Base-by-base conservation (phyloP, 2,888 invertebrate genomes). In the Xylophagus ater region DNA sequence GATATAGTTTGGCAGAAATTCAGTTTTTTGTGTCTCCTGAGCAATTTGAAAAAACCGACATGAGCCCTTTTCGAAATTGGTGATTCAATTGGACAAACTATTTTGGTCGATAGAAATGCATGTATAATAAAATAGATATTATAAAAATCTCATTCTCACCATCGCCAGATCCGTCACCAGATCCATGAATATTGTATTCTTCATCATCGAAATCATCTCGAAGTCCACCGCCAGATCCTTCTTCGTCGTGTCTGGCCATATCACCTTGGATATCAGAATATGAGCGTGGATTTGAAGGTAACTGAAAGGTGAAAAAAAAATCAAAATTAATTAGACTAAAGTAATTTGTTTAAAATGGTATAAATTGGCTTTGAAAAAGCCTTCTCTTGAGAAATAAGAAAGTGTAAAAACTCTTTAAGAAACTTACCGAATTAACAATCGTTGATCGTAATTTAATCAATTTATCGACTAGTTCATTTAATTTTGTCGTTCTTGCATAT, bases 251-350 rank as follows among this genome's bases (percentile, higher is more conserved):
- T 23, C 55, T 56, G 26, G 62, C 65, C 65, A 64, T 64, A 46
- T 64, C 64, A 44, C 60, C 58, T 50, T 64, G 65, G 44, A 64
- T 59, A 40, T 63, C 63, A 15, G 62, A 63, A 37, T 57, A 56
- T 33, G 56, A 50, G 40, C 55, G 52, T 29, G 51, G 48, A 13
- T 51, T 49, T 2, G 57, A 51, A 8, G 62, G 61, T 41, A 59
- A 48, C 64, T 64, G 37, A 43, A 43, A 14, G 15, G 20, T 18
- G 20, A 37, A 17, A 15, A 19, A 32, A 7, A 19, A 32, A 32
- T n/a, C n/a, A n/a, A n/a, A n/a, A n/a, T n/a, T n/a, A n/a, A n/a
- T n/a, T n/a, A n/a, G n/a, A n/a, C n/a, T n/a, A n/a, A n/a, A n/a
- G n/a, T n/a, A n/a, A n/a, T n/a, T n/a, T n/a, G n/a, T 12, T 19